Percentiles rank a stretch among this genome's conserved stretches.
These are phyloP conservation scores for Lophius piscatorius DNA, from an alignment of 2,113 vertebrate genomes.

Conservation along the genomic window DNA sequence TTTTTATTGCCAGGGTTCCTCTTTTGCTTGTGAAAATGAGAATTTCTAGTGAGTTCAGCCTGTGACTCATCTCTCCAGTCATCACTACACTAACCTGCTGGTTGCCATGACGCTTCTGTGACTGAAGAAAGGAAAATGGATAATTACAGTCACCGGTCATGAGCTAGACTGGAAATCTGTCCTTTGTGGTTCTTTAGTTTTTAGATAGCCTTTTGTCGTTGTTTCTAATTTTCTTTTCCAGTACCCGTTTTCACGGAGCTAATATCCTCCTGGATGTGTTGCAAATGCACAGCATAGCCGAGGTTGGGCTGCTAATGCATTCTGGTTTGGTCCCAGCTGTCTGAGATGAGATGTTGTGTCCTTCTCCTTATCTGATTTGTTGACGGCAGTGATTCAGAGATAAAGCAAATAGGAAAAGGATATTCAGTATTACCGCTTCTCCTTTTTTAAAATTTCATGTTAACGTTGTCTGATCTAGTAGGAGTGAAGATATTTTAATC, in stretches of 20 bases:
- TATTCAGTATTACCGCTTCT: slow-evolving; percentile 5
- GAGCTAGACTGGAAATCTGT: slow-evolving; percentile 34
- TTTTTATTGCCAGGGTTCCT: background rate
- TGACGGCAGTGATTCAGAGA: background rate
- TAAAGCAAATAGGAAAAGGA: slow-evolving; percentile 29
- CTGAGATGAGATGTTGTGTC: slow-evolving; percentile 14
- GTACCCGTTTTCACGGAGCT: background rate
- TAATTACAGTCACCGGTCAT: slow-evolving; percentile 45
- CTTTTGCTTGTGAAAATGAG: slow-evolving; percentile 29
- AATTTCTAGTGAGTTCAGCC: slow-evolving; percentile 35
- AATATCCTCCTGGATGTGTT: slow-evolving; percentile 11
- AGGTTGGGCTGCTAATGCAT: slow-evolving; percentile 12
- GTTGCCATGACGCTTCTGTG: slow-evolving; percentile 68
- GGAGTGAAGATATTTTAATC: slow-evolving; percentile 34
- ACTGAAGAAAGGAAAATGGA: slow-evolving; percentile 21
- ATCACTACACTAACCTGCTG: slow-evolving; percentile 28
- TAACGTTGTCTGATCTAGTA: slow-evolving; percentile 20
- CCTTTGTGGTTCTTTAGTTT: slow-evolving; percentile 12
- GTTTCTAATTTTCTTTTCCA: background rate
- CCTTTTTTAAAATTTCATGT: background rate
- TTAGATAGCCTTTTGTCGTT: background rate
- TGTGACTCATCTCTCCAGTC: slow-evolving; percentile 60
- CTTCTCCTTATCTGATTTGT: slow-evolving; percentile 6
- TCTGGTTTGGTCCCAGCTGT: slow-evolving; percentile 2
- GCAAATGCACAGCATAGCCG: slow-evolving; percentile 11